These are phyloP conservation scores for Morpho achilles DNA, from an alignment of 2,888 invertebrate genomes.

Conservation along the genomic window DNA sequence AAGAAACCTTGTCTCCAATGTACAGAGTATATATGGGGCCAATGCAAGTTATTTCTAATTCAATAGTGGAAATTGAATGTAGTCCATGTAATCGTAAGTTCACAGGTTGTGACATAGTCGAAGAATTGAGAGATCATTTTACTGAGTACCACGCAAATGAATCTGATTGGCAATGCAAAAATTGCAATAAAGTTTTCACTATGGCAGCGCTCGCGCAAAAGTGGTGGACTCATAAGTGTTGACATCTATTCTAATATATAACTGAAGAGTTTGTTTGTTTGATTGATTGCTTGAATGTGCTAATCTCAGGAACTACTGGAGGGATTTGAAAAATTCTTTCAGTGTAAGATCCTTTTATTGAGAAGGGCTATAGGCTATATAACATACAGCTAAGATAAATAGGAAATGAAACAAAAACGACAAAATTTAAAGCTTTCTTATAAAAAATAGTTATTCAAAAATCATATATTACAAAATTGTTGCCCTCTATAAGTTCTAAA, in stretches of 20 bases:
- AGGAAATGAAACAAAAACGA: too few relatives aligned
- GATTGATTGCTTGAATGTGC: too few relatives aligned
- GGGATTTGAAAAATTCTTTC: too few relatives aligned
- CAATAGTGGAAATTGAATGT: not conserved
- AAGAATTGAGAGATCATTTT: conserved; percentile 38
- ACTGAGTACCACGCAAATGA: conserved; percentile 40
- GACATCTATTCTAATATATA: not conserved
- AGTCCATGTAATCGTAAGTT: conserved; percentile 36
- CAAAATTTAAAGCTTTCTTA: too few relatives aligned
- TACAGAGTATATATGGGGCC: conserved; percentile 28
- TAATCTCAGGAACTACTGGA: too few relatives aligned
- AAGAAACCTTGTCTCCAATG: conserved; percentile 43
- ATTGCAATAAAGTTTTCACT: conserved; percentile 36
- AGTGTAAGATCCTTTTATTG: too few relatives aligned
- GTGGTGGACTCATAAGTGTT: conserved; percentile 45
- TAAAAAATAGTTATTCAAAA: too few relatives aligned
- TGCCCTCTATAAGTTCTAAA: too few relatives aligned
- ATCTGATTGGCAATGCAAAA: conserved; percentile 42
- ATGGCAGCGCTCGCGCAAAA: conserved; percentile 32
- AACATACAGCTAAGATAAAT: too few relatives aligned
- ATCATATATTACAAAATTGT: too few relatives aligned
- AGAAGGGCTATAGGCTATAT: too few relatives aligned
- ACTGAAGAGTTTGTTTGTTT: too few relatives aligned
- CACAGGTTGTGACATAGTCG: conserved; percentile 21
- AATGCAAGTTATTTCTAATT: not conserved